Conservation (phyloP, 2,113 vertebrate species). For the Prietella phreatophila region DNA sequence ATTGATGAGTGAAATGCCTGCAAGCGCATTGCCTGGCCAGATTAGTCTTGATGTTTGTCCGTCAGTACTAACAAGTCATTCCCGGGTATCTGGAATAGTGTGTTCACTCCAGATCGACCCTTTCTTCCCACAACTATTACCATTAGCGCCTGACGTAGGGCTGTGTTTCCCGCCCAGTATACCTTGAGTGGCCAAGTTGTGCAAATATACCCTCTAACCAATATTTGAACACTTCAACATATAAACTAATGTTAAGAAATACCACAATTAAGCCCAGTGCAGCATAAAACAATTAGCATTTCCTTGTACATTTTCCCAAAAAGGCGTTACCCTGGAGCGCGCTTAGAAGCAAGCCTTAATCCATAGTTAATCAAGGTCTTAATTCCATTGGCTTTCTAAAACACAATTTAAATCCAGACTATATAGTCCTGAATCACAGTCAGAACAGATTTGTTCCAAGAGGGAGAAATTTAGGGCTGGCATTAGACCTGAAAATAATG, state of each 20-base stretch:
- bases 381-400: background rate
- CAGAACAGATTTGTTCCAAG: background rate
- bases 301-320: background rate
- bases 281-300: background rate
- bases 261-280: background rate
- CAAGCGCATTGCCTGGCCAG: background rate
- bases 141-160: conserved; percentile 18
- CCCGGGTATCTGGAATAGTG: background rate
- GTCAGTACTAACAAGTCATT: background rate
- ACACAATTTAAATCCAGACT: background rate
- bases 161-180: background rate
- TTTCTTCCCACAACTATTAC: background rate
- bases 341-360: background rate
- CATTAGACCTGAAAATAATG: background rate
- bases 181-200: background rate
- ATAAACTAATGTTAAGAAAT: too few species aligned
- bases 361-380: background rate
- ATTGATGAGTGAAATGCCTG: conserved; percentile 9
- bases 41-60: background rate
- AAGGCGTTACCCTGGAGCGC: background rate
- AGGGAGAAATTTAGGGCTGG: background rate
- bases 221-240: too few species aligned
- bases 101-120: background rate
- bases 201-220: background rate
- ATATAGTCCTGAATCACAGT: background rate